phyloP scores from a whole-genome alignment of 2,113 vertebrate genomes.

The Pedionomus torquatus region DNA sequence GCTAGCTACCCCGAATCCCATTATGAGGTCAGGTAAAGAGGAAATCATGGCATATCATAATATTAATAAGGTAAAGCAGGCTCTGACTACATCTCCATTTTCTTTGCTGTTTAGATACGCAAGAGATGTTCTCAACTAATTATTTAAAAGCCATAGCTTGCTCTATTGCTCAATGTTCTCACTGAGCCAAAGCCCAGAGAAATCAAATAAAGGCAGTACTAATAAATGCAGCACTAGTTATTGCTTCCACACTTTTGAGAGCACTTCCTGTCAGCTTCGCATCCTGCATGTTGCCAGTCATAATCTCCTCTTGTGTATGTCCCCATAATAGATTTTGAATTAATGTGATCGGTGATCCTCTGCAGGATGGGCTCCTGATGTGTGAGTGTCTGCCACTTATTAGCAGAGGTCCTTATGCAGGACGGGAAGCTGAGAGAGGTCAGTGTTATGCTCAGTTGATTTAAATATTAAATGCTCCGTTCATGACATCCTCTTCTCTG shows the following conservation, averaged over 20 bases:
- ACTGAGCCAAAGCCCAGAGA: neutral
- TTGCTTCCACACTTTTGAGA: neutral
- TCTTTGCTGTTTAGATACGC: neutral
- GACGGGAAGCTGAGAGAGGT: neutral
- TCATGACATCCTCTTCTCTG: neutral
- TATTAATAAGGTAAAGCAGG: neutral
- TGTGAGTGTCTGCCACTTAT: neutral
- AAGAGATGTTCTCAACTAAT: neutral
- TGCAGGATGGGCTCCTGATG: neutral
- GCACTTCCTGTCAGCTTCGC: neutral
- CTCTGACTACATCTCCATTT: neutral
- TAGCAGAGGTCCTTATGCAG: neutral
- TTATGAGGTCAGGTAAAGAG: neutral
- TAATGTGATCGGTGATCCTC: neutral
- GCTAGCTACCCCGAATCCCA: neutral
- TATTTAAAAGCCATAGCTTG: neutral
- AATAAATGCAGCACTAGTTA: neutral
- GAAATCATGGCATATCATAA: neutral
- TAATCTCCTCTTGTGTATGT: neutral
- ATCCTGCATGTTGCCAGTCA: neutral
- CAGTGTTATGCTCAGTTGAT: conserved; percentile 11
- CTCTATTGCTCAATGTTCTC: neutral
- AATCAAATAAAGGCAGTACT: neutral
- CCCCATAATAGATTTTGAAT: neutral
- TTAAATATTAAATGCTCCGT: conserved; percentile 52